Conservation (phyloP, 1,140 invertebrate genomes). For the Zaprionus davidi region DNA sequence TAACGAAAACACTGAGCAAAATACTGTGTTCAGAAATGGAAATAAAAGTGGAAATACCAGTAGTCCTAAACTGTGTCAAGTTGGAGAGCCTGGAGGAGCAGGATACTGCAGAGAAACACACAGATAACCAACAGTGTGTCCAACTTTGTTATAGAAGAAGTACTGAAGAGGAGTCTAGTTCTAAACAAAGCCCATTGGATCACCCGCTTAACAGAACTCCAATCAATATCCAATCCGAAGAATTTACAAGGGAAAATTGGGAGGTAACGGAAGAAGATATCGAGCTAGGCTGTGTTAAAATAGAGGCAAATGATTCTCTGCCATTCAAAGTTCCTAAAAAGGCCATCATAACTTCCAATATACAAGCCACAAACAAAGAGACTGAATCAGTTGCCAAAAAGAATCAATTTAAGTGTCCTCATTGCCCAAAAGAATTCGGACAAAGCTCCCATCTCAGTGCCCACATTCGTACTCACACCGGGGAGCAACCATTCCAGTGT, state of each 20-base stretch:
- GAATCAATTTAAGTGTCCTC: slow-evolving; percentile 21
- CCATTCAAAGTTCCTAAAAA: background rate
- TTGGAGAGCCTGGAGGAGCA: background rate
- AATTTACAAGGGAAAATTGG: slow-evolving; percentile 25
- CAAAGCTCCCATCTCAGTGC: slow-evolving; percentile 27
- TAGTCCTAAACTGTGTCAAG: background rate
- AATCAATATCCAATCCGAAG: slow-evolving; percentile 15
- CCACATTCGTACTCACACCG: slow-evolving; percentile 35
- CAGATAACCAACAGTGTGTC: background rate
- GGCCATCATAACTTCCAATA: background rate
- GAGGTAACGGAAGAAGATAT: slow-evolving; percentile 12
- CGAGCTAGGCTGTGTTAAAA: slow-evolving; percentile 24
- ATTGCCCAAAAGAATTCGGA: slow-evolving; percentile 27
- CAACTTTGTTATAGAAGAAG: background rate
- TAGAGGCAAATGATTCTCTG: slow-evolving; percentile 1
- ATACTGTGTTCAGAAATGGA: background rate
- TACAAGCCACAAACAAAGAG: background rate
- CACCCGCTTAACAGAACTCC: background rate
- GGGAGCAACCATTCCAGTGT: slow-evolving; percentile 27
- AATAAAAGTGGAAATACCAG: slow-evolving; percentile 5
- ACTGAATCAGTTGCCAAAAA: background rate
- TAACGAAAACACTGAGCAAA: background rate
- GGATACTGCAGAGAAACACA: background rate
- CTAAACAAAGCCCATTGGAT: background rate
- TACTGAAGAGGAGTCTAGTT: background rate